Percentiles rank a stretch among this genome's conserved stretches.
phyloP scores from a whole-genome alignment of 2,888 invertebrate genomes.

The Dermolepida albohirtum region DNA sequence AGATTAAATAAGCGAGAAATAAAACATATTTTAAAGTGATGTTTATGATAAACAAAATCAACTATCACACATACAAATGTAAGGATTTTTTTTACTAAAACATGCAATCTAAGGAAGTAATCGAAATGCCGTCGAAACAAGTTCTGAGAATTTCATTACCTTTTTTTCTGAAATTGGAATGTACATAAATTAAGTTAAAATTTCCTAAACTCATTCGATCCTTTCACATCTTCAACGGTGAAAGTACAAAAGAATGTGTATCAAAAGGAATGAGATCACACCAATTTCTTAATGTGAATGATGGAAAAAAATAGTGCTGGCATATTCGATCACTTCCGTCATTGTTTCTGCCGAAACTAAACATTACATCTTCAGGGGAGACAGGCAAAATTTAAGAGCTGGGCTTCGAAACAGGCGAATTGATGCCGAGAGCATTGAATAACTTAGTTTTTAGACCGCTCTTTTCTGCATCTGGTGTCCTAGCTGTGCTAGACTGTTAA shows the following conservation, averaged over 20 bases:
- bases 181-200: slow-evolving; percentile 12
- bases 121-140: slow-evolving; percentile 11
- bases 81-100: slow-evolving; percentile 1
- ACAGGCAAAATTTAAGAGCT: slow-evolving; percentile 55
- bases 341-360: slow-evolving; percentile 1
- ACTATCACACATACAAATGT: slow-evolving; percentile 9
- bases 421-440: slow-evolving; percentile 86
- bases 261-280: background rate
- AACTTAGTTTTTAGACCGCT: slow-evolving; percentile 87
- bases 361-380: slow-evolving; percentile 7
- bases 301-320: background rate
- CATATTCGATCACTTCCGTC: slow-evolving; percentile 11
- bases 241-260: background rate
- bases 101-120: slow-evolving; percentile 8
- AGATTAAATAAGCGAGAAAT: no score
- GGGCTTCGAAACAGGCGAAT: slow-evolving; percentile 69
- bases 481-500: slow-evolving; percentile 72
- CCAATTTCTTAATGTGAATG: slow-evolving; percentile 6
- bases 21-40: no score
- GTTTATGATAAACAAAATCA: slow-evolving; percentile 30
- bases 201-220: background rate
- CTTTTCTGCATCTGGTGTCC: slow-evolving; percentile 76
- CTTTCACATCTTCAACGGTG: background rate
- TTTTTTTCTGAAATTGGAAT: slow-evolving; percentile 21
- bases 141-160: background rate